phyloP scores from a whole-genome alignment of 2,888 invertebrate genomes.

The Merodon equestris region DNA sequence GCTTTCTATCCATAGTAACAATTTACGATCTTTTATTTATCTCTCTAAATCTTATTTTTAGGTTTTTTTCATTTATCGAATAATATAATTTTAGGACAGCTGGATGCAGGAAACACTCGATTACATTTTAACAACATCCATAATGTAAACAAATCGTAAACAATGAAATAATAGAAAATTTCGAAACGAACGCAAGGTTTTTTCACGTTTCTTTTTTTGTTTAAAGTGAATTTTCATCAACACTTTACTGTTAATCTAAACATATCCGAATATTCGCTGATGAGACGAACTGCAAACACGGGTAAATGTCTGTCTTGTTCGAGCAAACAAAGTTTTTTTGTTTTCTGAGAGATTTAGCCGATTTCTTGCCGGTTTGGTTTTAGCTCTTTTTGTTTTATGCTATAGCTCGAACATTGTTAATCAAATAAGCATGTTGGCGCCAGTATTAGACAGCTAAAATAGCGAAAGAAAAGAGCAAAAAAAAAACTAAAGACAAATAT shows the following conservation, averaged over 20 bases:
- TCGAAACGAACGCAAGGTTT: slow-evolving; percentile 18
- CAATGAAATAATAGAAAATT: slow-evolving; percentile 18
- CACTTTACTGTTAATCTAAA: slow-evolving; percentile 16
- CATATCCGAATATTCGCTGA: slow-evolving; percentile 1
- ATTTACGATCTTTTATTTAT: not conserved
- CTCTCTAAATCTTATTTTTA: no score
- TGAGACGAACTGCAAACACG: no score
- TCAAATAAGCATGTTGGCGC: slow-evolving; percentile 67
- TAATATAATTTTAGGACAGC: no score
- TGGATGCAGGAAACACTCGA: no score
- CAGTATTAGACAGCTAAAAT: slow-evolving; percentile 38
- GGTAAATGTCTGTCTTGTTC: not conserved
- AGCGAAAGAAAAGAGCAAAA: slow-evolving; percentile 21
- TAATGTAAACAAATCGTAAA: slow-evolving; percentile 11
- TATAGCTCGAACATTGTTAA: slow-evolving; percentile 55
- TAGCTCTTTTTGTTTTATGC: slow-evolving; percentile 17
- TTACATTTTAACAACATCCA: not conserved
- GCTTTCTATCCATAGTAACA: slow-evolving; percentile 32
- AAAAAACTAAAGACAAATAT: slow-evolving; percentile 12
- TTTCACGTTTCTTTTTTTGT: not conserved
- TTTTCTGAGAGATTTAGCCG: slow-evolving; percentile 32
- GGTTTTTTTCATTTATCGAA: no score
- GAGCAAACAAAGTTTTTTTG: slow-evolving; percentile 37
- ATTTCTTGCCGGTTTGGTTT: slow-evolving; percentile 3
- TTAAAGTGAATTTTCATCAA: slow-evolving; percentile 33